Evolutionary conservation across 1,140 invertebrate genomes (phyloP).

Genomic region (Macrocentrus cingulum): DNA sequence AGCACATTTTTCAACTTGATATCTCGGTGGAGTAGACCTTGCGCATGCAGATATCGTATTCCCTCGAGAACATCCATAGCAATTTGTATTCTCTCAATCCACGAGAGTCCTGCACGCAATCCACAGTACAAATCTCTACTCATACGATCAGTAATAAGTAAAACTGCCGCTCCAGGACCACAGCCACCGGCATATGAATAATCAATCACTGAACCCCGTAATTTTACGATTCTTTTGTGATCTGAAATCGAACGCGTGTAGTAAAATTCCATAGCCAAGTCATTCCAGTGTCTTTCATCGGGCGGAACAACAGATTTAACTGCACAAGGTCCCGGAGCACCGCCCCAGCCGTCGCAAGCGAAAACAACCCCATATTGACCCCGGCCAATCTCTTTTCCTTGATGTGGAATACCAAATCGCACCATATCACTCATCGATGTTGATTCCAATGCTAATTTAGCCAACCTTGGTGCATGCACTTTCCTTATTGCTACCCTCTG

Average conservation of each 20-base stretch:
- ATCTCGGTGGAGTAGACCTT: constrained; percentile 85
- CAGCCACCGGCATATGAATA: constrained; percentile 67
- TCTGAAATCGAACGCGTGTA: constrained; percentile 83
- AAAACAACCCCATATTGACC: constrained; percentile 94
- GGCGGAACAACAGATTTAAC: constrained; percentile 90
- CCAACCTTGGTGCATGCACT: constrained; percentile 77
- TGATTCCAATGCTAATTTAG: constrained; percentile 81
- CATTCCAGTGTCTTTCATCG: constrained; percentile 90
- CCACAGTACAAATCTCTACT: constrained; percentile 81
- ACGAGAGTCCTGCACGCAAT: constrained; percentile 72
- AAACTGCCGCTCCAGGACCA: constrained; percentile 71
- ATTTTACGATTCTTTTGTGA: constrained; percentile 79
- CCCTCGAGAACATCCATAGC: constrained; percentile 83
- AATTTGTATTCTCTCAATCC: constrained; percentile 70
- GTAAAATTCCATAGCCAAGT: constrained; percentile 90
- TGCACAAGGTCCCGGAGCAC: constrained; percentile 70
- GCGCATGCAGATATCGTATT: constrained; percentile 85
- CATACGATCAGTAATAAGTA: constrained; percentile 76
- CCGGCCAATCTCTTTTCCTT: constrained; percentile 81
- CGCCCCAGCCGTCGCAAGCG: constrained; percentile 79
- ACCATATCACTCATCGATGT: constrained; percentile 81
- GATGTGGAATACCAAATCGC: constrained; percentile 75
- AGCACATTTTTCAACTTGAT: constrained; percentile 91
- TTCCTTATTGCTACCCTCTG: constrained; percentile 76
- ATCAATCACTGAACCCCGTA: constrained; percentile 84